Evolutionary conservation across 2,113 vertebrate species (phyloP), one percentile per base, ranked within the genome.

Genomic region (Pleuronectes platessa): DNA sequence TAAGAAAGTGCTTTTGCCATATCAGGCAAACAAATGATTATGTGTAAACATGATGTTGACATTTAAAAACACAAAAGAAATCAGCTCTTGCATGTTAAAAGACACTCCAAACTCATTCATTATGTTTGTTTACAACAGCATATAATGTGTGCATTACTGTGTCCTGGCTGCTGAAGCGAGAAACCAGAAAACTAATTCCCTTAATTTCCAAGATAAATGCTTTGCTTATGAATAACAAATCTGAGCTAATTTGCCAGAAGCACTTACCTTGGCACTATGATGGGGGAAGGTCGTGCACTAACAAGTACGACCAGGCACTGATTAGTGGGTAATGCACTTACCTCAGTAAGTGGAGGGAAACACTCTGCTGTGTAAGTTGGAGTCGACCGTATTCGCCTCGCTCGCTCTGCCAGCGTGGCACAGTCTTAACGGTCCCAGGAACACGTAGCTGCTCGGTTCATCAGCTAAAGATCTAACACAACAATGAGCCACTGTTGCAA

Each of bases 311-410:
- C 86, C 87, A 82, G 62, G 86, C 87, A 88, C 87, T 92, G 87
- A 92, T 92, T 90, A 92, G 71, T 74, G 84, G 69, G 68, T 87
- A 89, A 92, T 90, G 82, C 79, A 90, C 86, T 90, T 89, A 88
- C 69, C 74, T 27, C 49, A 59, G 74, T 84, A 91, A 92, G 82
- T 83, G 79, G 80, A 78, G 76, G 84, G 90, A 90, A 92, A 84
- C 74, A 62, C 85, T 83, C 56, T 9, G 54, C 72, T 87, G 89
- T 88, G 85, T 51, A 90, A 92, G 90, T 84, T 85, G 81, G 86
- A 86, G 87, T 83, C 79, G 81, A 72, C 66, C 84, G 80, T 75
- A 89, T 93, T 93, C 86, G 64, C 82, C 68, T 80, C 74, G 60
- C 82, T 87, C 49, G 74, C 59, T 54, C 77, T 89, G 84, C 78